These are phyloP conservation scores for Periplaneta americana DNA, from an alignment of 1,140 invertebrate genomes.

Conservation along the genomic window DNA sequence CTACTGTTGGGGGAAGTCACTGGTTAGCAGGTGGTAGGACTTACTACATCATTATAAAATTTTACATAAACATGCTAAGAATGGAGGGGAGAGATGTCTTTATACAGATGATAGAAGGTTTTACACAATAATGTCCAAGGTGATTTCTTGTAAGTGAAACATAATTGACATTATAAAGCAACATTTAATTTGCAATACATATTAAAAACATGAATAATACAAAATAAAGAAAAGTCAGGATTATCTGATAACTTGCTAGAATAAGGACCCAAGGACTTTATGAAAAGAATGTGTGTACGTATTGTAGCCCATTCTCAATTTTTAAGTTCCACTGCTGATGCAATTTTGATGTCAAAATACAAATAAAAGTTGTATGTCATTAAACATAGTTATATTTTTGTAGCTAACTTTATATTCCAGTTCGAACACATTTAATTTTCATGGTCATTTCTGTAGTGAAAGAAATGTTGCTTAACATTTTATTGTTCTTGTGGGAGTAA, in stretches of 20 bases:
- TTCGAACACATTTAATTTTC: too few relatives aligned
- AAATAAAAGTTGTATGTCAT: too few relatives aligned
- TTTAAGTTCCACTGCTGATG: too few relatives aligned
- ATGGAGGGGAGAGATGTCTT: not conserved
- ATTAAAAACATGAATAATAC: too few relatives aligned
- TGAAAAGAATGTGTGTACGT: not conserved
- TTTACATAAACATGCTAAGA: not conserved
- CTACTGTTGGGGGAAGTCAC: not conserved
- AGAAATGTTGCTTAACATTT: too few relatives aligned
- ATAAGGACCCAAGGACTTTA: too few relatives aligned
- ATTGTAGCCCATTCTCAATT: not conserved
- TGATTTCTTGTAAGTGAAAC: not conserved
- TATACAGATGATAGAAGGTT: not conserved
- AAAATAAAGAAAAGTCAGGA: not conserved
- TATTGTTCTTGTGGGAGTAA: too few relatives aligned
- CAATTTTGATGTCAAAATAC: too few relatives aligned
- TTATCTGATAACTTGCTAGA: not conserved
- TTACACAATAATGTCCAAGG: not conserved
- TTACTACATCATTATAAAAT: not conserved
- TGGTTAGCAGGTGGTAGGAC: not conserved
- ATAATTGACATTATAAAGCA: not conserved
- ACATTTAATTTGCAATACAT: not conserved
- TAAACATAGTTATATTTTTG: too few relatives aligned
- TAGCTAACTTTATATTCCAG: too few relatives aligned
- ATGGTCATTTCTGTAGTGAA: too few relatives aligned